phyloP scores from a whole-genome alignment of 2,113 vertebrate species.

The Bos javanicus region DNA sequence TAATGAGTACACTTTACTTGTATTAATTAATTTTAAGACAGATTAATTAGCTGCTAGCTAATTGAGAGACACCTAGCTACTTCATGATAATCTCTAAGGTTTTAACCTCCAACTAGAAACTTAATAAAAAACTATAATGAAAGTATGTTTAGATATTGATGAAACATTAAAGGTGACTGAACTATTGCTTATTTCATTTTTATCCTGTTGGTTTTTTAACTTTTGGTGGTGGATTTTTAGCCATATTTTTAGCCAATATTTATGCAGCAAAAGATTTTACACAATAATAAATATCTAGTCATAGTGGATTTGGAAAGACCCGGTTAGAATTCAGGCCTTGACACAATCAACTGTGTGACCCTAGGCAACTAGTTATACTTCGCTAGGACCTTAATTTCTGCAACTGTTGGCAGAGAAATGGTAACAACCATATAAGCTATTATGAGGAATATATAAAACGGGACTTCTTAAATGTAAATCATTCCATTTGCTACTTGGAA shows the following conservation, averaged over 20 bases:
- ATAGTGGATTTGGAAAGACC: not conserved
- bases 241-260: not conserved
- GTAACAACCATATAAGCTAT: not conserved
- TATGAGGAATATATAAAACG: not conserved
- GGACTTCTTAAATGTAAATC: not conserved
- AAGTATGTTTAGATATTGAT: not conserved
- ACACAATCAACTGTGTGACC: not conserved
- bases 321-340: not conserved
- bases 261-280: not conserved
- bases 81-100: not conserved
- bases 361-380: not conserved
- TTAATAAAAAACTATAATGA: not conserved
- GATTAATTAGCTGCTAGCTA: not conserved
- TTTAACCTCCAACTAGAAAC: not conserved
- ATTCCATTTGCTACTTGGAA: not conserved
- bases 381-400: not conserved
- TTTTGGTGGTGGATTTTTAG: not conserved
- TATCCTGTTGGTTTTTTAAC: not conserved
- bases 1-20: not conserved
- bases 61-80: not conserved
- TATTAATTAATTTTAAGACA: not conserved
- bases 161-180: not conserved
- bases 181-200: not conserved
- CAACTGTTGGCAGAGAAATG: not conserved
- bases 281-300: not conserved